Conservation (phyloP, 2,113 vertebrate species). For the Sterrhoptilus dennistouni region DNA sequence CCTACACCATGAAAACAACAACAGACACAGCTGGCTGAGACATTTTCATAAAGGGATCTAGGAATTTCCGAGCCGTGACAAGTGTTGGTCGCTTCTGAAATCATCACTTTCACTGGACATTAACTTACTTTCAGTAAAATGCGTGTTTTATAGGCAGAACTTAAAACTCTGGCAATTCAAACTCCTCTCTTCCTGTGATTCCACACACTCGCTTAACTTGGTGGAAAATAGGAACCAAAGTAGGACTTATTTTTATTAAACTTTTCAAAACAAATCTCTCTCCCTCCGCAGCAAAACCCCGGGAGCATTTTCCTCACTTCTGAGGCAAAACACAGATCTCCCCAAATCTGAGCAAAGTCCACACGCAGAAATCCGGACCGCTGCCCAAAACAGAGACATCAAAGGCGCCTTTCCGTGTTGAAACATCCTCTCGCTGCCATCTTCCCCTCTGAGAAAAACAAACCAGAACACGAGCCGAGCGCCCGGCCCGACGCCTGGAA, state of each 20-base stretch:
- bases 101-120: rapidly evolving
- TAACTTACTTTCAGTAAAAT: background rate
- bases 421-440: background rate
- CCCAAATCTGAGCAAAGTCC: background rate
- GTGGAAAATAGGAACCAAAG: background rate
- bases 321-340: background rate
- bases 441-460: background rate
- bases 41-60: background rate
- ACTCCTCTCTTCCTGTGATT: background rate
- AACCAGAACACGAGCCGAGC: too few species aligned
- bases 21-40: background rate
- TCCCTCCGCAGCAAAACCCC: too few species aligned
- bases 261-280: background rate
- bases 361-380: background rate
- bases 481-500: rapidly evolving
- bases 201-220: background rate
- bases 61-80: background rate
- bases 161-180: background rate
- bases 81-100: background rate
- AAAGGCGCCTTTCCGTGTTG: rapidly evolving
- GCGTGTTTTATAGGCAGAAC: rapidly evolving
- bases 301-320: rapidly evolving
- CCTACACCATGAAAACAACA: background rate
- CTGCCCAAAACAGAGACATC: background rate
- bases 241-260: background rate